Conservation (phyloP, 2,113 vertebrate genomes). For the Gymnarchus niloticus region DNA sequence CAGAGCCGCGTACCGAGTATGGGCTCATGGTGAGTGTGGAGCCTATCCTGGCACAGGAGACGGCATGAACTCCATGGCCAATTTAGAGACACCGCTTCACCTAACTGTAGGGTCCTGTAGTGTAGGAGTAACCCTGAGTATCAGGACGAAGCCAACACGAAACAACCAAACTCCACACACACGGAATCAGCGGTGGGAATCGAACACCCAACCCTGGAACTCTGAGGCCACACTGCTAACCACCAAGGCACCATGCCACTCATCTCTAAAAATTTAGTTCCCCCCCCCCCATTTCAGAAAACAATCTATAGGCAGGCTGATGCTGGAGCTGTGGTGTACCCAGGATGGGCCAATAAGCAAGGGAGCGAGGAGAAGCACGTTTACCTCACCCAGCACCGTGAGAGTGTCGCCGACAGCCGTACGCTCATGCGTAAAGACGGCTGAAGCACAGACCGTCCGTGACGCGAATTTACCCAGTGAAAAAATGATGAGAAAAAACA, state of each 20-base stretch:
- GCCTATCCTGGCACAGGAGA: no score
- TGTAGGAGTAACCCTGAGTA: background rate
- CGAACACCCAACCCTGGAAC: background rate
- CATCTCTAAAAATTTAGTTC: background rate
- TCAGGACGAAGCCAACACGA: background rate
- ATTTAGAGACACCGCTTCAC: background rate
- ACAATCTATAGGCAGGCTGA: no score
- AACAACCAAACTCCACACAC: background rate
- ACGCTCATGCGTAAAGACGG: background rate
- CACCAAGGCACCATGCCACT: background rate
- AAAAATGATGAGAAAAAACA: background rate
- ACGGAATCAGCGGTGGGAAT: background rate
- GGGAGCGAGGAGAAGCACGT: no score
- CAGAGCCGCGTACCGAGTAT: background rate
- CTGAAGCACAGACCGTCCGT: background rate
- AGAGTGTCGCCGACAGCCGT: background rate
- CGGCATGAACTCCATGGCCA: background rate
- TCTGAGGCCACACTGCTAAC: no score
- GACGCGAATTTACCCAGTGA: background rate
- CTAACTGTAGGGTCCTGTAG: background rate
- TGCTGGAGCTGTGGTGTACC: no score
- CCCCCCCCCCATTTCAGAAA: no score
- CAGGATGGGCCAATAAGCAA: no score
- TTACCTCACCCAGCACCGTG: no score
- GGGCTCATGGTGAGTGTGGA: no score